These are phyloP conservation scores for Phengaris arion DNA, from an alignment of 2,888 invertebrate genomes.

Conservation along the genomic window DNA sequence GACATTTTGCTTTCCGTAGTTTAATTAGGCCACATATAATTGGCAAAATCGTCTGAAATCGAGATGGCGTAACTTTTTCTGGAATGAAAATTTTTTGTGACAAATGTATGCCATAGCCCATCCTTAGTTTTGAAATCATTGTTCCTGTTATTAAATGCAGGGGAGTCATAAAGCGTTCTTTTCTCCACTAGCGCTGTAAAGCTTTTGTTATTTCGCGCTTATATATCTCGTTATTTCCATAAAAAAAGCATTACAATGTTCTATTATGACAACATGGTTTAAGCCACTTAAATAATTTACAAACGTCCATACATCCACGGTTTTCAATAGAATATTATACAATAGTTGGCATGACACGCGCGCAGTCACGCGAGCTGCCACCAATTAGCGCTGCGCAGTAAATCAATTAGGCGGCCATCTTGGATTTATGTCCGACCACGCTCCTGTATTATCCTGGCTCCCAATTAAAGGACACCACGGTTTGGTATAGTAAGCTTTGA, in stretches of 20 bases:
- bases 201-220: too few relatives aligned
- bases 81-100: too few relatives aligned
- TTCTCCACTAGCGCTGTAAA: too few relatives aligned
- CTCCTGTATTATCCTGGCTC: slow-evolving; percentile 45
- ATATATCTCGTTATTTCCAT: background rate
- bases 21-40: too few relatives aligned
- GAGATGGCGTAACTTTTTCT: too few relatives aligned
- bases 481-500: background rate
- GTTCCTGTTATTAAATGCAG: too few relatives aligned
- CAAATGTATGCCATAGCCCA: too few relatives aligned
- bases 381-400: slow-evolving; percentile 77
- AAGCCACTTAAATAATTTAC: background rate
- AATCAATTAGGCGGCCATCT: slow-evolving; percentile 78
- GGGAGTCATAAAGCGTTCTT: too few relatives aligned
- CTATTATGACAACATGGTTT: background rate
- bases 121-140: too few relatives aligned
- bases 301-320: slow-evolving; percentile 8
- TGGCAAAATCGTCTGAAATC: too few relatives aligned
- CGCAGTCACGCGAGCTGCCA: slow-evolving; percentile 71
- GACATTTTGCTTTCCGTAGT: too few relatives aligned
- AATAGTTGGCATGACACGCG: slow-evolving; percentile 70
- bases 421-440: slow-evolving; percentile 72
- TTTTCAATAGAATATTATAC: slow-evolving; percentile 55
- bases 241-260: background rate
- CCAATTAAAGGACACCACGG: background rate